Evolutionary conservation across 1,140 invertebrate genomes (phyloP), one percentile per base, ranked within the genome.

Genomic region (Eumaeus atala): DNA sequence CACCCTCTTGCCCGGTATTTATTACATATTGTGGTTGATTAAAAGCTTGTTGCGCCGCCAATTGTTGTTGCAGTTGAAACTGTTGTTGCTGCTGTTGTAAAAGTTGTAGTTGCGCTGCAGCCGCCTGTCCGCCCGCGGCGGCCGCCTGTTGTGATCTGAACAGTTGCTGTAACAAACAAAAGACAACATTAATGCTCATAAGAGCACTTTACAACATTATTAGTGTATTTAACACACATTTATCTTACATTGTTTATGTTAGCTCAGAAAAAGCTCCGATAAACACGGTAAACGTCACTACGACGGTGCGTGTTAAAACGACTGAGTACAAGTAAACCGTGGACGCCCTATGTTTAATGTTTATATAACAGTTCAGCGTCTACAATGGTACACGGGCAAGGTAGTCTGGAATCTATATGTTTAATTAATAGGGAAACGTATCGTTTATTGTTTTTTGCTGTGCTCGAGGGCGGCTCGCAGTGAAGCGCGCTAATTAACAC

Each of bases 11-110:
- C 0, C 91, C 91, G 37, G 94, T 91, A 83, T 97, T 97, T 67
- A 97, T 94, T 56, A 97, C 94, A 74, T 97, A 97, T 14, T 96
- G 95, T 42, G 94, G 92, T 80, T 92, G 90, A 62, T 93, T 90
- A 87, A 93, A 90, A 64, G 94, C 90, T 67, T 90, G 89, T 63
- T 87, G 92, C 78, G 91, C 91, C 83, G 89, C 88, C 84, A 89
- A 90, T 74, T 90, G 92, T 76, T 89, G 91, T 66, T 90, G 89
- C 54, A 87, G 76, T 74, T 91, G 90, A 48, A 89, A 88, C 69
- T 91, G 93, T 61, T 93, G 92, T 58, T 93, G 92, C 59, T 91
- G 92, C 68, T 94, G 92, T 54, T 91, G 92, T 56, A 91, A 90
- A 51, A 91, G 86, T 68, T 92, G 93, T 36, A 93, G 91, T 10